Evolutionary conservation across 2,797 vertebrate genomes (phyloP).

Genomic region (Parotocinclus haroldoi): DNA sequence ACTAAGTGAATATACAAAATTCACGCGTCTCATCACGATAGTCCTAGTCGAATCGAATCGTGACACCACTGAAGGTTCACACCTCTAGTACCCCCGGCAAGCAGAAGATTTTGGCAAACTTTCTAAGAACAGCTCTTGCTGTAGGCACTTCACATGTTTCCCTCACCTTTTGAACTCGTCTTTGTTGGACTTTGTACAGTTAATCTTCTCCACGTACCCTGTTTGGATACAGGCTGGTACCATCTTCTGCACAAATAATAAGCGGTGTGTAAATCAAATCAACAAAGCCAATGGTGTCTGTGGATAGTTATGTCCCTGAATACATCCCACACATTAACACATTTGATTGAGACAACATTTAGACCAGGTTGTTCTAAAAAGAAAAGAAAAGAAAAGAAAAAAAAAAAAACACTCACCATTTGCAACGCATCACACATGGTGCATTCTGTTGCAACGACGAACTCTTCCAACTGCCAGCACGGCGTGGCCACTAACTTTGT

Average conservation of each 20-base stretch:
- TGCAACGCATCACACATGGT: constrained; percentile 75
- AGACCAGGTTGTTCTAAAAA: neutral
- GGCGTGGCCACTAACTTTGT: constrained; percentile 53
- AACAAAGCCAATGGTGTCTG: neutral
- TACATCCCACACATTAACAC: no score
- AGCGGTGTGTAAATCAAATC: neutral
- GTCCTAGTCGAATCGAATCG: no score
- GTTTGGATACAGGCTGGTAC: constrained; percentile 70
- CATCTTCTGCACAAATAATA: constrained; percentile 67
- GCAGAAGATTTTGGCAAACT: no score
- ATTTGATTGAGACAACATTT: no score
- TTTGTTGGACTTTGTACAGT: constrained; percentile 74
- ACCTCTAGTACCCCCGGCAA: no score
- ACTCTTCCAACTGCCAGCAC: constrained; percentile 87
- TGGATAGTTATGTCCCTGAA: neutral
- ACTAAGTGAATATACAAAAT: no score
- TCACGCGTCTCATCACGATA: no score
- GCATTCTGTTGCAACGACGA: constrained; percentile 77
- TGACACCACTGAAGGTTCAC: no score
- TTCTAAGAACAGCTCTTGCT: no score
- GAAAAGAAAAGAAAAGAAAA: no score
- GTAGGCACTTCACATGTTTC: no score
- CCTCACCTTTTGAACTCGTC: constrained; percentile 81
- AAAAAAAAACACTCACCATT: constrained; percentile 73
- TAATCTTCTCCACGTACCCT: constrained; percentile 82